Base-by-base conservation (phyloP, 1,140 invertebrate species). In the Solenopsis fugax region DNA sequence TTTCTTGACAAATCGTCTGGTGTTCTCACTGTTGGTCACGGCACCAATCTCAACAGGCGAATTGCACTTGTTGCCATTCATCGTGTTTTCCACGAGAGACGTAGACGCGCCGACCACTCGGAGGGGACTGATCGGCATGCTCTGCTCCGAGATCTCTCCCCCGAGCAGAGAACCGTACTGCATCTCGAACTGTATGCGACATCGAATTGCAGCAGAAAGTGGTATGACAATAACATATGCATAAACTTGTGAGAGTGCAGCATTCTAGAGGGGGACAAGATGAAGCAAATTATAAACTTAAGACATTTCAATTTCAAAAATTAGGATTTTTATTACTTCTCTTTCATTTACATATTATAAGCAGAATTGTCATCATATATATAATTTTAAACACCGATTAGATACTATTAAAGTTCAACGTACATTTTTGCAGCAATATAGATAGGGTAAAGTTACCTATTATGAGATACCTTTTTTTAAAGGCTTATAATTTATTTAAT, bases 21-120 rank as follows among this genome's bases (percentile, higher is more conserved):
- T n/a, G 9, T 37, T 29, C 18, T 48, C 16, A 4, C 1, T 13
- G 2, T 73, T 29, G 12, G 29, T 37, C 18, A 54, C 3, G 12
- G 9, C 5, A 18, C 24, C 41, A 10, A 45, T 21, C 9, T 71
- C 80, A 18, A 34, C n/a, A 7, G 69, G 10, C 5, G 37, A 60
- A 24, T 34, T 60, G 29, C 18, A 73, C 41, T 37, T 84, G 21
- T 56, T 58, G 13, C 9, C 54, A 7, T 73, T 58, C n/a, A 18
- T 62, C 77, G 65, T 37, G 29, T 54, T 54, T 81, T 73, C 18
- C 4, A 34, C 67, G 54, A 60, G 18, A 56, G 69, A 73, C 41
- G 54, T 34, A 84, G 21, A 48, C 69, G 54, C 80, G 29, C 45
- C 80, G 56, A 73, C 69, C 54, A 60, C 41, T 75, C 69, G 54